A percentile compares a stretch with the other conserved stretches of the same genome.
Conservation (phyloP, 2,888 invertebrate species). For the Philereme transversata region DNA sequence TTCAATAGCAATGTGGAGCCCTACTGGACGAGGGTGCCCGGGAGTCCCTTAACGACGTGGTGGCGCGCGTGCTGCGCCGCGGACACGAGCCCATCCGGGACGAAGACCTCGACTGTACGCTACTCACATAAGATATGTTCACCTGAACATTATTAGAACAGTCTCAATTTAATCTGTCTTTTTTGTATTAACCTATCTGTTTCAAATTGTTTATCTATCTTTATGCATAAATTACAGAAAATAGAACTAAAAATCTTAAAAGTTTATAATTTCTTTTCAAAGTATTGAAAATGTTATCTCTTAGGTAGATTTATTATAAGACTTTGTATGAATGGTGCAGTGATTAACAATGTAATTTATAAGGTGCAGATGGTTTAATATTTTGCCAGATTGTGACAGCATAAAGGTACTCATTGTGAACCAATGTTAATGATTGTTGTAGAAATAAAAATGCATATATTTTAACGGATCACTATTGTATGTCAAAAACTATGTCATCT, state of each 20-base stretch:
- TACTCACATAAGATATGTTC: constrained; percentile 88
- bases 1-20: constrained; percentile 86
- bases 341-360: not conserved
- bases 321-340: not conserved
- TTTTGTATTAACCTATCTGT: too few relatives aligned
- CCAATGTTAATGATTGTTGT: not conserved
- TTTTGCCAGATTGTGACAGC: not conserved
- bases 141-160: too few relatives aligned
- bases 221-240: too few relatives aligned
- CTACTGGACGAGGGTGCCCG: constrained; percentile 94
- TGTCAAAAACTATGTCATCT: constrained; percentile 14
- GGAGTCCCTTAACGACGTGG: constrained; percentile 94
- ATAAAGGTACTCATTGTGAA: not conserved
- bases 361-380: not conserved
- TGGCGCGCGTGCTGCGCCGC: constrained; percentile 94
- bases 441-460: constrained; percentile 15
- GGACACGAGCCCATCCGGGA: constrained; percentile 91
- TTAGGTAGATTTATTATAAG: not conserved
- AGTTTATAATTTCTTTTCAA: too few relatives aligned
- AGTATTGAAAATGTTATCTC: too few relatives aligned
- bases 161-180: constrained; percentile 15
- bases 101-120: constrained; percentile 96
- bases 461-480: constrained; percentile 11
- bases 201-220: too few relatives aligned
- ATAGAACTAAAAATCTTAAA: too few relatives aligned